Conservation (phyloP, 2,888 invertebrate genomes). For the Acrobasis suavella region DNA sequence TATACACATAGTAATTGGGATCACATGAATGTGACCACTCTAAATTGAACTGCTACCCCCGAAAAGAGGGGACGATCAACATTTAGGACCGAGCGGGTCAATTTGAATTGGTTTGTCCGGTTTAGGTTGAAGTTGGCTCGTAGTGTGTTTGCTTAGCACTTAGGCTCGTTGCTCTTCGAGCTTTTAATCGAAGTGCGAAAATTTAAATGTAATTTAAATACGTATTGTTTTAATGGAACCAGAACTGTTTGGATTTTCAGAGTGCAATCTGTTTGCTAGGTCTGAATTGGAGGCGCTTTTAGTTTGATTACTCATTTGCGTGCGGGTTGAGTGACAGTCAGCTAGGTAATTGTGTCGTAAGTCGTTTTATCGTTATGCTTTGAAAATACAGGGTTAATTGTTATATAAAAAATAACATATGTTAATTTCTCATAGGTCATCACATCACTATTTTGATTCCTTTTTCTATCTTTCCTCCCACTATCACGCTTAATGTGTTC, state of each 20-base stretch:
- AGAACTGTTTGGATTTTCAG: constrained; percentile 51
- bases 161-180: constrained; percentile 68
- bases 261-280: constrained; percentile 60
- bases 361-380: background rate
- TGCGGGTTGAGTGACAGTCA: constrained; percentile 1
- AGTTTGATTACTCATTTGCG: constrained; percentile 9
- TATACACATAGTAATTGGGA: constrained; percentile 79
- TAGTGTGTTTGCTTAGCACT: constrained; percentile 76
- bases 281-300: constrained; percentile 49
- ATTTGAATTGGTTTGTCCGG: constrained; percentile 51
- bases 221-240: constrained; percentile 70
- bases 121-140: constrained; percentile 68
- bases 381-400: no score
- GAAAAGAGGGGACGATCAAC: constrained; percentile 34
- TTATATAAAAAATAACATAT: no score
- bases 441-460: no score
- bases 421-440: no score
- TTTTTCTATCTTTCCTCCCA: no score
- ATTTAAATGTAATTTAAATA: constrained; percentile 79
- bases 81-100: constrained; percentile 41
- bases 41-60: constrained; percentile 48
- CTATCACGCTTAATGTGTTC: no score
- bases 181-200: constrained; percentile 79
- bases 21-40: constrained; percentile 66
- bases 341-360: background rate